phyloP scores from a whole-genome alignment of 1,140 invertebrate genomes.

The Lasioglossum baleicum region DNA sequence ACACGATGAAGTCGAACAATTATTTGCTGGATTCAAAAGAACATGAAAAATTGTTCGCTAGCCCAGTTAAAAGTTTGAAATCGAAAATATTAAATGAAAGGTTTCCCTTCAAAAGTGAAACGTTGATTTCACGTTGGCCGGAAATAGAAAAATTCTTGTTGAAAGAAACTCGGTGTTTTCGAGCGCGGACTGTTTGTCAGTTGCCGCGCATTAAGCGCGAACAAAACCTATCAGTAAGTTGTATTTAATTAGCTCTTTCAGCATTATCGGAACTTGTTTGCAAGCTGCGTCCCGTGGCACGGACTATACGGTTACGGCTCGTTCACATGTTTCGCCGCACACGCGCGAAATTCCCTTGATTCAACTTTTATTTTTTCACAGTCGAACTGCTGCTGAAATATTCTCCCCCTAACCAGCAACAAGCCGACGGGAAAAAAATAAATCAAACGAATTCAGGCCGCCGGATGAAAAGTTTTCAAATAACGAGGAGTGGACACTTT shows the following conservation, averaged over 20 bases:
- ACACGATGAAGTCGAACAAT: too few species aligned
- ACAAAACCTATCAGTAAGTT: background rate
- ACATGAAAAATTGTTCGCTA: too few species aligned
- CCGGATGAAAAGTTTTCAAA: conserved; percentile 55
- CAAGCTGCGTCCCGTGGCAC: conserved; percentile 24
- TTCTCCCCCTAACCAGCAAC: conserved; percentile 24
- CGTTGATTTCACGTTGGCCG: too few species aligned
- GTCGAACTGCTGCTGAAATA: conserved; percentile 45
- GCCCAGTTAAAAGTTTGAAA: too few species aligned
- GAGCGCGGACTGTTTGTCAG: too few species aligned
- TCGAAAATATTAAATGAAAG: too few species aligned
- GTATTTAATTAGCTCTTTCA: conserved; percentile 54
- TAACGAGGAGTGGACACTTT: conserved; percentile 62
- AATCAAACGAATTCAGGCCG: conserved; percentile 53
- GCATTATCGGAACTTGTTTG: conserved; percentile 28
- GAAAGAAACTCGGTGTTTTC: too few species aligned
- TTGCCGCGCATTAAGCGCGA: too few species aligned
- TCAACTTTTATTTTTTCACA: conserved; percentile 57
- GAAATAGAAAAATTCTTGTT: too few species aligned
- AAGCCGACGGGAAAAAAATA: conserved; percentile 35
- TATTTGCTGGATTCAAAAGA: too few species aligned
- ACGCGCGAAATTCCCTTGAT: conserved; percentile 14
- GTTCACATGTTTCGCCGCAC: conserved; percentile 15
- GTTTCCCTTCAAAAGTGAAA: too few species aligned
- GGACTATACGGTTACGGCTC: conserved; percentile 14